Conservation (phyloP, 2,888 invertebrate species). For the Torymus auratus region DNA sequence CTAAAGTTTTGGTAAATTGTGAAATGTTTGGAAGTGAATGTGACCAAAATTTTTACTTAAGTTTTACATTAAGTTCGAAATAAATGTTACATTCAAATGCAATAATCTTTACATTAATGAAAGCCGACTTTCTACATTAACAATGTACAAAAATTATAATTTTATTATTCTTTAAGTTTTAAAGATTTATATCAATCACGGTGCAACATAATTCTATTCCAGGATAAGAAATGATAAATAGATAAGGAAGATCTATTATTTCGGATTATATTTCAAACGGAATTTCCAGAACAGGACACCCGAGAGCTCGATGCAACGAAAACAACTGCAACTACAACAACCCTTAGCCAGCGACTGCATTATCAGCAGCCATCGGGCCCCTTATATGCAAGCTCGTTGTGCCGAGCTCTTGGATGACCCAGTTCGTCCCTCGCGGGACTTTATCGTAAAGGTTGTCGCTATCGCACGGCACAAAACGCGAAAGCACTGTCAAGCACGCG, state of each 20-base stretch:
- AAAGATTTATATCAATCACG: too few species aligned
- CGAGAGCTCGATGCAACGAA: not conserved
- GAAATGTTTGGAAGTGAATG: too few species aligned
- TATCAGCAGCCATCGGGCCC: conserved; percentile 37
- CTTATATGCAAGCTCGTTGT: conserved; percentile 46
- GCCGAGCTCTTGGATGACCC: conserved; percentile 35
- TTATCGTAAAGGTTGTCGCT: conserved; percentile 55
- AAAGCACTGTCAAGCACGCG: conserved; percentile 42
- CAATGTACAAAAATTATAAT: too few species aligned
- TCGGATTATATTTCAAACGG: not conserved
- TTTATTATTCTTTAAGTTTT: too few species aligned
- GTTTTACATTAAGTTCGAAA: too few species aligned
- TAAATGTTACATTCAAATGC: not conserved
- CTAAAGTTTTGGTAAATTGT: too few species aligned
- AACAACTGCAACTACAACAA: conserved; percentile 30
- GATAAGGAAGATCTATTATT: too few species aligned
- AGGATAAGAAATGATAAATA: not conserved
- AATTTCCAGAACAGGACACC: conserved; percentile 18
- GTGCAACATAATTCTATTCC: too few species aligned
- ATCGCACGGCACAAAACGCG: conserved; percentile 39
- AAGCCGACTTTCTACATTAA: not conserved
- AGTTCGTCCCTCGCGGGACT: conserved; percentile 35
- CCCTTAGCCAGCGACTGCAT: conserved; percentile 47
- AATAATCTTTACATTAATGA: not conserved
- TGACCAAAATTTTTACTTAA: conserved; percentile 10